Percentiles rank a stretch among this genome's conserved stretches.
Conservation (phyloP, 2,113 vertebrate genomes). For the Thunnus maccoyii region DNA sequence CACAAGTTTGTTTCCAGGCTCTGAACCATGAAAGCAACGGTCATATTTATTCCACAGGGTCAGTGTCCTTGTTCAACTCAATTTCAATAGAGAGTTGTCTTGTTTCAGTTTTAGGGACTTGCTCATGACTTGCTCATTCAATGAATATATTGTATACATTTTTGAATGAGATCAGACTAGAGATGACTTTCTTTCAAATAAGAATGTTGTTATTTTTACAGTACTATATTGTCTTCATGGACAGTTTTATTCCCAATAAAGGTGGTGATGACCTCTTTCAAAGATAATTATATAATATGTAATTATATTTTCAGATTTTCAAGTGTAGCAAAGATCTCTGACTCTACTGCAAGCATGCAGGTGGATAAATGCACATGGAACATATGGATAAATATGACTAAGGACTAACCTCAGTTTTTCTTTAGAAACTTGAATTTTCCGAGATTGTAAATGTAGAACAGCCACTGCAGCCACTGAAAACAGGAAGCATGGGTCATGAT, state of each 20-base stretch:
- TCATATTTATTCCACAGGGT: conserved; percentile 25
- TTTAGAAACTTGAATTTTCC: conserved; percentile 20
- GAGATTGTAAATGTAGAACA: conserved; percentile 17
- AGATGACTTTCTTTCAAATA: no score
- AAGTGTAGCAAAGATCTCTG: background rate
- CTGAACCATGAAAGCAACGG: background rate
- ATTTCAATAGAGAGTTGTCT: conserved; percentile 21
- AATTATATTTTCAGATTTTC: no score
- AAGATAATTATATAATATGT: no score
- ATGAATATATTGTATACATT: no score
- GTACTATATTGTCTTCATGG: background rate
- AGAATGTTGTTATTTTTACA: background rate
- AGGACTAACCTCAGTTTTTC: conserved; percentile 9
- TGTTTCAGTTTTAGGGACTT: no score
- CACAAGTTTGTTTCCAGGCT: conserved; percentile 12
- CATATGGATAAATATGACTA: conserved; percentile 8
- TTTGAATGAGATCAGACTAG: no score
- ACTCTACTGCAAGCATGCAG: background rate
- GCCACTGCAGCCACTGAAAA: conserved; percentile 60
- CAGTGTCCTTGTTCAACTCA: background rate
- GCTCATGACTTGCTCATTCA: no score
- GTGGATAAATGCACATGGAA: conserved; percentile 1
- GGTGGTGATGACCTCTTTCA: no score
- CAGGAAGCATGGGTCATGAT: conserved; percentile 75
- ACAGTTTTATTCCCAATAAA: background rate